Evolutionary conservation across 2,113 vertebrate genomes (phyloP).

Genomic region (Anolis carolinensis): DNA sequence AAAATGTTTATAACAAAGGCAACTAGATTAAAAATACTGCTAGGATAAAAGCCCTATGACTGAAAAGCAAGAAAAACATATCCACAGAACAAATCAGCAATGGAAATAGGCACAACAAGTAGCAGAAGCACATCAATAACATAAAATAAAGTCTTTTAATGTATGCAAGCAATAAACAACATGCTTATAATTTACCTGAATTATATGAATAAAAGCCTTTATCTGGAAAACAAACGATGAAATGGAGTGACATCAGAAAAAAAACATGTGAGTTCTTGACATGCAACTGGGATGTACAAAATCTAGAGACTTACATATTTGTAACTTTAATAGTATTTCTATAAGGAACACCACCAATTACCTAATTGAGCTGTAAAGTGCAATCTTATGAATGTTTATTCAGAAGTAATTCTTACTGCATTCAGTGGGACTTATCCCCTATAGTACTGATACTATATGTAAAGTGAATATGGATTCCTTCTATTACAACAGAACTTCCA

Average conservation of each 20-base stretch:
- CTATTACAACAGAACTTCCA: not conserved
- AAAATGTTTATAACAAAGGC: constrained; percentile 36
- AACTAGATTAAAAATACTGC: constrained; percentile 30
- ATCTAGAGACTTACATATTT: constrained; percentile 40
- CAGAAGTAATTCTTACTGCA: too few species aligned
- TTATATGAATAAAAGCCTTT: constrained; percentile 90
- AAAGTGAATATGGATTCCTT: not conserved
- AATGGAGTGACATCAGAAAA: constrained; percentile 78
- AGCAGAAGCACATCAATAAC: constrained; percentile 69
- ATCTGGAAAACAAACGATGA: constrained; percentile 88
- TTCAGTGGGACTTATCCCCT: not conserved
- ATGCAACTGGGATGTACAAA: constrained; percentile 64
- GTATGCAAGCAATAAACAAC: constrained; percentile 70
- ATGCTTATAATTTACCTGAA: constrained; percentile 90
- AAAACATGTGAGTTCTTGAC: constrained; percentile 55
- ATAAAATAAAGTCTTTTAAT: constrained; percentile 58
- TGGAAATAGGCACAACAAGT: constrained; percentile 61
- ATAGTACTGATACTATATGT: not conserved
- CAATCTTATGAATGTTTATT: constrained; percentile 4
- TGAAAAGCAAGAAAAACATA: constrained; percentile 62
- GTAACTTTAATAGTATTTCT: constrained; percentile 16
- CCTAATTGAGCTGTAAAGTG: constrained; percentile 11
- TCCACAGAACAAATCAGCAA: constrained; percentile 51
- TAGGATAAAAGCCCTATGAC: constrained; percentile 26
- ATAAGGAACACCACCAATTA: not conserved